Conservation (phyloP, 2,113 vertebrate genomes). For the Salminus brasiliensis region DNA sequence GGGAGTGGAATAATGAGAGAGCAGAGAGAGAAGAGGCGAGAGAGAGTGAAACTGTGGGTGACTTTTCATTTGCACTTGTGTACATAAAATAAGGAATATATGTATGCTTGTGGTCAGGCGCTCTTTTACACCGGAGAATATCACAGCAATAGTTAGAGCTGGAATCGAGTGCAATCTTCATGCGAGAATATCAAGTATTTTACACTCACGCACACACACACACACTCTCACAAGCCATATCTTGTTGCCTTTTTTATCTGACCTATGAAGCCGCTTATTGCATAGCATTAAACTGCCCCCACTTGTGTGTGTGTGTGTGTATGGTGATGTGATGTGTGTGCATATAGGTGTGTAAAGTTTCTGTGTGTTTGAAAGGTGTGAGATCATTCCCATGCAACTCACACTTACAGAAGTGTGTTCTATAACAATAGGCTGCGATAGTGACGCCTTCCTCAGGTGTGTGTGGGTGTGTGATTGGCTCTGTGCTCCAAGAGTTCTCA, state of each 20-base stretch:
- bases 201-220: neutral
- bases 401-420: constrained; percentile 38
- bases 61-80: constrained; percentile 75
- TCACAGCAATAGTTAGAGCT: constrained; percentile 27
- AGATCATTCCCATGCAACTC: constrained; percentile 45
- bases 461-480: constrained; percentile 56
- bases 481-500: constrained; percentile 47
- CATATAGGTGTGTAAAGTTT: neutral
- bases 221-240: neutral
- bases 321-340: too few species aligned
- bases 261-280: constrained; percentile 16
- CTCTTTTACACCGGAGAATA: constrained; percentile 28
- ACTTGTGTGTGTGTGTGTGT: too few species aligned
- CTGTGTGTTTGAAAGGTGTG: constrained; percentile 42
- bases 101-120: constrained; percentile 22
- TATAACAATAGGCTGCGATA: constrained; percentile 51
- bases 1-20: constrained; percentile 55
- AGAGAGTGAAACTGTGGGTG: constrained; percentile 63
- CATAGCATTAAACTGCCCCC: constrained; percentile 20
- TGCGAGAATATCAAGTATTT: constrained; percentile 4
- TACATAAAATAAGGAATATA: constrained; percentile 60
- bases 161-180: constrained; percentile 30
- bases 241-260: neutral
- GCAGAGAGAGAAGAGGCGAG: constrained; percentile 49
- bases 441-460: constrained; percentile 53